These are phyloP conservation scores for Paratrypauchen microcephalus DNA, from an alignment of 2,797 vertebrate species.

Conservation along the genomic window DNA sequence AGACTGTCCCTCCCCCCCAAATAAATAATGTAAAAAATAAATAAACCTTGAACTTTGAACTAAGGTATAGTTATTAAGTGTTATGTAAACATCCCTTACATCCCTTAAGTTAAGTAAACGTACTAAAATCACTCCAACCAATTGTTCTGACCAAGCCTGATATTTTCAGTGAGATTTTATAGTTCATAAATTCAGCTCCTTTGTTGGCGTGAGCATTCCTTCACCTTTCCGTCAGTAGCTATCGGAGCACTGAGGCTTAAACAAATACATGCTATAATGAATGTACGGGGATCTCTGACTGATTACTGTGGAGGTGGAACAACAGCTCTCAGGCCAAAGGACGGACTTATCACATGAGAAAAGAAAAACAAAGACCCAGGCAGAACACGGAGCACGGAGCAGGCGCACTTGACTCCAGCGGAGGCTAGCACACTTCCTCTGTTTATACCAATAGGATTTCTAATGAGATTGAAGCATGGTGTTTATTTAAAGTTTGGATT, in stretches of 20 bases:
- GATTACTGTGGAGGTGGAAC: slow-evolving; percentile 44
- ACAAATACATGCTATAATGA: slow-evolving; percentile 50
- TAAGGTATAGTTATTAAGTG: no score
- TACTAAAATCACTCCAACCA: no score
- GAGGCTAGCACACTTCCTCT: slow-evolving; percentile 34
- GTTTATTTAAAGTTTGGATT: slow-evolving; percentile 30
- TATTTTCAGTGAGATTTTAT: slow-evolving; percentile 1
- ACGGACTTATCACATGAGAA: slow-evolving; percentile 40
- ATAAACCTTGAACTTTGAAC: no score
- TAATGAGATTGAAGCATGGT: slow-evolving; percentile 34
- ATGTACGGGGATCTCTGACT: slow-evolving; percentile 53
- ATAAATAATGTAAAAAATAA: no score
- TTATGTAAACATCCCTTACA: background rate
- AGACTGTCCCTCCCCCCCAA: no score
- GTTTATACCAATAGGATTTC: slow-evolving; percentile 25
- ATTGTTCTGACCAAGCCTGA: background rate
- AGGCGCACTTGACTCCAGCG: slow-evolving; percentile 23
- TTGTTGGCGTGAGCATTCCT: slow-evolving; percentile 7
- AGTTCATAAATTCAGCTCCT: background rate
- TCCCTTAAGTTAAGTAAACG: background rate
- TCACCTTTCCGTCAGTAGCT: slow-evolving; percentile 7
- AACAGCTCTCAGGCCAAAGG: slow-evolving; percentile 48
- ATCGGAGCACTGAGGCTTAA: slow-evolving; percentile 37
- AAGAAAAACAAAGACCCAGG: slow-evolving; percentile 55
- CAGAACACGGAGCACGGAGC: slow-evolving; percentile 30